These are phyloP conservation scores for Eupristina koningsbergeri DNA, from an alignment of 1,140 invertebrate genomes.

Conservation along the genomic window DNA sequence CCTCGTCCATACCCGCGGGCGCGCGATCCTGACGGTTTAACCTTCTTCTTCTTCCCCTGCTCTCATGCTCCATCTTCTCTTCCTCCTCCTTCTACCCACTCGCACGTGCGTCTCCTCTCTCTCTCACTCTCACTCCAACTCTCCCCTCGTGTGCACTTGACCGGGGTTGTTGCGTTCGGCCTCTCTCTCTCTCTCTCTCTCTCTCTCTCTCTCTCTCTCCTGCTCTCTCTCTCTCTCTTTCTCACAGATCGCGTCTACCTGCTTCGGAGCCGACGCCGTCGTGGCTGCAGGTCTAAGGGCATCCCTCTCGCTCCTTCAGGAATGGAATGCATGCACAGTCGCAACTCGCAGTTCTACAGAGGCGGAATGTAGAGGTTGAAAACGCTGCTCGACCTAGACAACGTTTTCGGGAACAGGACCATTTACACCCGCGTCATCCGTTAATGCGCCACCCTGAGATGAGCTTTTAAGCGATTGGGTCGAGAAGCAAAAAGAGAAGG, in stretches of 20 bases:
- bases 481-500: too few relatives aligned
- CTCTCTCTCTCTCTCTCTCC: neutral
- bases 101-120: conserved; percentile 32
- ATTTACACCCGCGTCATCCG: too few relatives aligned
- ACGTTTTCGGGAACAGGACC: conserved; percentile 2
- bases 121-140: neutral
- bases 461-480: too few relatives aligned
- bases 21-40: conserved; percentile 13
- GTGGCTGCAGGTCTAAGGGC: neutral
- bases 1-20: conserved; percentile 33
- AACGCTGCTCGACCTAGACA: neutral
- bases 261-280: neutral
- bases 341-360: neutral
- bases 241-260: conserved; percentile 3
- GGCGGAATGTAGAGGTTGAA: neutral
- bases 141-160: conserved; percentile 4
- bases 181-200: neutral
- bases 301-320: conserved; percentile 11
- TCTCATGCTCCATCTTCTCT: neutral
- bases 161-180: neutral
- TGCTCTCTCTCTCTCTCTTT: neutral
- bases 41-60: conserved; percentile 28
- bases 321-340: conserved; percentile 24
- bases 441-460: too few relatives aligned
- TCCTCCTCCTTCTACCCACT: conserved; percentile 9